A percentile compares a stretch with the other conserved stretches of the same genome.
Conservation (phyloP, 1,140 invertebrate species). For the Chelonus insularis region DNA sequence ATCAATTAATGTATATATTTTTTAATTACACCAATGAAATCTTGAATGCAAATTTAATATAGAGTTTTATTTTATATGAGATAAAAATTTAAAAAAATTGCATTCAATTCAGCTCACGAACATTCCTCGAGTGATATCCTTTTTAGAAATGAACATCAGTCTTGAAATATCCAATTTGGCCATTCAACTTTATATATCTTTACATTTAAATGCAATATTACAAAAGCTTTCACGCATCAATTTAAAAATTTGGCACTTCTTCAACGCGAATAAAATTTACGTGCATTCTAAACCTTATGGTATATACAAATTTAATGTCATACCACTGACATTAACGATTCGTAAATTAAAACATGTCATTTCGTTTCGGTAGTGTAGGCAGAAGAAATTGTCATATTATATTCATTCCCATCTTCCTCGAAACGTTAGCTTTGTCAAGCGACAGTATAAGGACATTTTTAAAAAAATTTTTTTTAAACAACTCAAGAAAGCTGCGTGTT, state of each 20-base stretch:
- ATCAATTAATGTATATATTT: too few species aligned
- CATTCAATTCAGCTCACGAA: too few species aligned
- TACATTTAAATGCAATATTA: neutral
- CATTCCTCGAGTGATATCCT: neutral
- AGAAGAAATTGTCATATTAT: conserved; percentile 34
- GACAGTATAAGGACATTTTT: conserved; percentile 21
- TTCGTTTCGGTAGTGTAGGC: conserved; percentile 33
- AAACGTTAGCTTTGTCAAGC: conserved; percentile 12
- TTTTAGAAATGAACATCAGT: neutral
- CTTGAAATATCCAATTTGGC: neutral
- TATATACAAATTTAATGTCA: conserved; percentile 9
- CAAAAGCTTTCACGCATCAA: neutral
- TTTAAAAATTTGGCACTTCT: conserved; percentile 43
- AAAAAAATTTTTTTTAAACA: neutral
- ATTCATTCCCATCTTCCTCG: conserved; percentile 32
- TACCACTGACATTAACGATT: conserved; percentile 42
- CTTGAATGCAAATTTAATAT: too few species aligned
- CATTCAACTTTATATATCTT: neutral
- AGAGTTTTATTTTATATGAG: too few species aligned
- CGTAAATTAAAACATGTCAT: conserved; percentile 46
- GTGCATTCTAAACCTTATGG: neutral
- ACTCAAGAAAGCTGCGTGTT: neutral
- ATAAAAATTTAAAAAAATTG: too few species aligned
- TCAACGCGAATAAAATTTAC: conserved; percentile 41
- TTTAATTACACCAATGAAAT: too few species aligned